Evolutionary conservation across 2,888 invertebrate species (phyloP), one percentile per base, ranked within the genome.

Genomic region (Labia minor): DNA sequence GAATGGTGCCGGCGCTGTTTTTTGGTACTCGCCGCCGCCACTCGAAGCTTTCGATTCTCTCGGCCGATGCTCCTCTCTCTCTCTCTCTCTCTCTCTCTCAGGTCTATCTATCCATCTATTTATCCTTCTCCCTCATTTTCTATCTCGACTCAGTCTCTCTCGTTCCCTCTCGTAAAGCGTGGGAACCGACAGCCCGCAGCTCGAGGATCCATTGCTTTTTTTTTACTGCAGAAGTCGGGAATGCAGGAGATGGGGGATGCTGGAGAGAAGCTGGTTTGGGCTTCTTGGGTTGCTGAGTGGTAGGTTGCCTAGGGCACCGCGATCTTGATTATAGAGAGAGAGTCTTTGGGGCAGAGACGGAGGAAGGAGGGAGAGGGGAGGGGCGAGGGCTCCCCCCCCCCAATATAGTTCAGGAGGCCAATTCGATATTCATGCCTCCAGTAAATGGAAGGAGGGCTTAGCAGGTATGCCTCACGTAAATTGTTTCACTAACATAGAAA

Each of bases 171-270:
- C 49, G 49, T 49, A 49, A 49, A 49, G 49, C 49, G 49, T 49
- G 49, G 49, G 49, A 49, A 49, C 49, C 49, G 49, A 49, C 49
- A 49, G 49, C 49, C 49, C 49, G 49, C 49, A 49, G 49, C 49
- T 49, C 14, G 49, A 49, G 16, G 49, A 49, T 49, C 49, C 49
- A 49, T 8, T 49, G 49, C 3, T 49, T 49, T 49, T 49, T 49
- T 49, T 14, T 49, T 49, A 49, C 49, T 49, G 49, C 49, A 49
- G 49, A 49, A 49, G 8, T 49, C 4, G 4, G 3, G 26, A 8
- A 26, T 26, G 26, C 26, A 26, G 26, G 26, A 26, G 26, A 26
- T 26, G 26, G 26, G 8, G 26, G 26, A 26, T 26, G 26, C 26
- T 49, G 14, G 26, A 8, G 8, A 8, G 26, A 26, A 6, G 26